Evolutionary conservation across 2,888 invertebrate genomes (phyloP), one percentile per base, ranked within the genome.

Genomic region (Clepsis dumicolana): DNA sequence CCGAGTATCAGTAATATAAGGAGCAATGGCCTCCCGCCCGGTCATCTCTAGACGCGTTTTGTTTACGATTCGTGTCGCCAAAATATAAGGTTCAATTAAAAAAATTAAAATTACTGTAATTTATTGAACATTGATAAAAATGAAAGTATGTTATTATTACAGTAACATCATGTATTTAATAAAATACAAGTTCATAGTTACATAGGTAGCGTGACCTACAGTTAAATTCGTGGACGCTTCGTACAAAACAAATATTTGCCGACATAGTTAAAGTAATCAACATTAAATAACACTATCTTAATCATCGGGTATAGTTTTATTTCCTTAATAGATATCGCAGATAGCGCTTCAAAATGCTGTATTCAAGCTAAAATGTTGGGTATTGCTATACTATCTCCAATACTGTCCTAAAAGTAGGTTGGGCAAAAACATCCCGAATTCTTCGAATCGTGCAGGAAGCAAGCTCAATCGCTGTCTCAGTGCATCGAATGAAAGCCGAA

Each of bases 11-110:
- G 75, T 78, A n/a, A n/a, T n/a, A n/a, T n/a, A 77, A 81, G 82
- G 91, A 86, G 85, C 88, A 91, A 87, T 77, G 91, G 76, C 88
- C 91, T 84, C 80, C 64, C 81, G 90, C 80, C 89, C 91, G 91
- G 88, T 83, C 91, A 82, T 79, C 77, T 80, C 77, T 71, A 67
- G 59, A 72, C 77, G 76, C 63, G 73, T 78, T 79, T 79, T 90
- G 88, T 89, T 89, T 87, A 89, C 83, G 77, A 83, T 81, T 81
- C 73, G 77, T 78, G 78, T 80, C 76, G 74, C 83, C 81, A 77
- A 88, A 90, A 87, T 83, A 87, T 83, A 83, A 80, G 77, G 77
- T 79, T 76, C 60, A 54, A 70, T 71, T 74, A 54, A 60, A 35
- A 60, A 60, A n/a, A 10, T 27, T 25, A 5, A 52, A 52, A n/a